Percentiles rank a stretch among this genome's conserved stretches.
Conservation (phyloP, 2,888 invertebrate genomes). For the Arrhopalites spinosus region DNA sequence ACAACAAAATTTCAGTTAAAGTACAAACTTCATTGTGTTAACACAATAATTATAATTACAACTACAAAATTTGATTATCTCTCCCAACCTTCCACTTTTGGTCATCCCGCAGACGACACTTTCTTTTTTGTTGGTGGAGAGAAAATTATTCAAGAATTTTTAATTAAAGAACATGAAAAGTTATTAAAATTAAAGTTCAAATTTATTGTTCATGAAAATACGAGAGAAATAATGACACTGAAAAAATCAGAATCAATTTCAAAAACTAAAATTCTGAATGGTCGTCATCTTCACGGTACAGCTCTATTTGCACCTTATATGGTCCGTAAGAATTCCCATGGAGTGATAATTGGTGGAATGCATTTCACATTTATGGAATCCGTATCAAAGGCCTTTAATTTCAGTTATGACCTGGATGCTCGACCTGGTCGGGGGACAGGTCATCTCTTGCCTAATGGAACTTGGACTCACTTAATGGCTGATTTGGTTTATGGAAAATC, state of each 20-base stretch:
- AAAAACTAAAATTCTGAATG: background rate
- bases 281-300: background rate
- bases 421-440: background rate
- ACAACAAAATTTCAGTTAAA: background rate
- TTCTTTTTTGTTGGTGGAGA: background rate
- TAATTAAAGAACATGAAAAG: background rate
- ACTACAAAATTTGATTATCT: too few relatives aligned
- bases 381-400: conserved; percentile 7
- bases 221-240: background rate
- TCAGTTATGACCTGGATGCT: conserved; percentile 3
- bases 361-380: conserved; percentile 13
- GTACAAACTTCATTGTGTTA: background rate
- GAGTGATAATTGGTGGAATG: conserved; percentile 8
- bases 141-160: background rate
- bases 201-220: background rate
- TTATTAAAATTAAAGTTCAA: background rate
- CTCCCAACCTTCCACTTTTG: background rate
- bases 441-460: conserved; percentile 5
- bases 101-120: conserved; percentile 6
- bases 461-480: conserved; percentile 14
- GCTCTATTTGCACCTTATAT: conserved; percentile 14
- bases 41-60: background rate
- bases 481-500: background rate
- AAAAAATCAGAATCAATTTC: background rate
- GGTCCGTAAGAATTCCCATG: background rate